Percentiles rank a stretch among this genome's conserved stretches.
phyloP scores from a whole-genome alignment of 2,888 invertebrate species.

The Plutella xylostella region DNA sequence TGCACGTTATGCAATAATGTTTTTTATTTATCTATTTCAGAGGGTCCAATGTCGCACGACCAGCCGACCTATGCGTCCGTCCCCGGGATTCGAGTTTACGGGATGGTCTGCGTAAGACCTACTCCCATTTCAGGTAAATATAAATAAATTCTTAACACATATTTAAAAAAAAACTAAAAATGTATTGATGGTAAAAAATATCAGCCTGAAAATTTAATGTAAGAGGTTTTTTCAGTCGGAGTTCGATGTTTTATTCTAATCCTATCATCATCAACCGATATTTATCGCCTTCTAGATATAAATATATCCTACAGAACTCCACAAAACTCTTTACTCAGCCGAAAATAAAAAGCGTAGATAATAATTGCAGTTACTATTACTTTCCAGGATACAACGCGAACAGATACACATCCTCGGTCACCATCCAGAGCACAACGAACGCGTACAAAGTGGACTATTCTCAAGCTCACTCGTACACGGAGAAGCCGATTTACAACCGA shows the following conservation, averaged over 20 bases:
- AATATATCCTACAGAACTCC: too few relatives aligned
- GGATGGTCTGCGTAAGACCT: slow-evolving; percentile 89
- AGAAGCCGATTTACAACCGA: slow-evolving; percentile 59
- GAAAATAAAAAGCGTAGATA: too few relatives aligned
- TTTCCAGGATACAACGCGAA: slow-evolving; percentile 52
- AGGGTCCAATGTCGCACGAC: slow-evolving; percentile 94
- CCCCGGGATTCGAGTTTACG: slow-evolving; percentile 92
- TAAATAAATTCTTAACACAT: background rate
- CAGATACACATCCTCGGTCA: slow-evolving; percentile 33
- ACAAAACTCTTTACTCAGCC: too few relatives aligned
- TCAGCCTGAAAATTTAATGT: too few relatives aligned
- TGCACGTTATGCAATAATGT: too few relatives aligned
- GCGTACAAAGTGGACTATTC: slow-evolving; percentile 66
- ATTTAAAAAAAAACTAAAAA: too few relatives aligned
- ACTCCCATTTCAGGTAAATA: slow-evolving; percentile 45
- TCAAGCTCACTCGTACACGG: slow-evolving; percentile 49
- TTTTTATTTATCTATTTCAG: slow-evolving; percentile 72
- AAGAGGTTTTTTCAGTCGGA: too few relatives aligned
- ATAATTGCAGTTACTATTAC: too few relatives aligned
- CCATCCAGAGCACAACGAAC: slow-evolving; percentile 53
- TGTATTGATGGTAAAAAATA: too few relatives aligned
- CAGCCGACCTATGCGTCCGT: slow-evolving; percentile 95
- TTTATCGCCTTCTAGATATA: too few relatives aligned
- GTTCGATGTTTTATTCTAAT: too few relatives aligned
- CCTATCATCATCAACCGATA: too few relatives aligned